phyloP scores from a whole-genome alignment of 2,113 vertebrate species.

The Galbula dea region DNA sequence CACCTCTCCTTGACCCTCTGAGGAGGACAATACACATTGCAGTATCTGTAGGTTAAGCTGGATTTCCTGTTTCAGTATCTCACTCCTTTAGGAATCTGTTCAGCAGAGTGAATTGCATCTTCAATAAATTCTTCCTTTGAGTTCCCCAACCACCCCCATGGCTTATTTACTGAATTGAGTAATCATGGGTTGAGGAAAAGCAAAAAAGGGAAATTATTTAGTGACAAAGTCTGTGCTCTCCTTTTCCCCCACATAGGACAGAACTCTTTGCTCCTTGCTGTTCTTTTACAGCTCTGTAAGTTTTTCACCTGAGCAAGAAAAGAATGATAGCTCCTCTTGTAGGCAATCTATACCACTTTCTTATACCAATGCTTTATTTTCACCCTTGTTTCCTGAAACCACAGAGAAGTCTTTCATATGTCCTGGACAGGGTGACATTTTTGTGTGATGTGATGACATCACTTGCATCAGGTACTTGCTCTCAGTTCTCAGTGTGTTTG shows the following conservation, averaged over 20 bases:
- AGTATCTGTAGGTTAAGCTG: not conserved
- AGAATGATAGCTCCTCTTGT: not conserved
- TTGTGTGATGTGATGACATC: not conserved
- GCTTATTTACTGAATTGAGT: not conserved
- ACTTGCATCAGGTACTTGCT: not conserved
- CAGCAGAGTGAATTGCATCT: not conserved
- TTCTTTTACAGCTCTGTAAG: not conserved
- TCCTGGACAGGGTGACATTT: not conserved
- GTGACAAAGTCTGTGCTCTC: not conserved
- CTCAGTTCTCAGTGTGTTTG: not conserved
- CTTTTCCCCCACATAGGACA: not conserved
- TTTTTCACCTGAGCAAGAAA: not conserved
- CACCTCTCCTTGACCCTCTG: slow-evolving; percentile 25
- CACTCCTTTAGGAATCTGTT: not conserved
- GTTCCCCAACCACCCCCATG: not conserved
- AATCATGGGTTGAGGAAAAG: not conserved
- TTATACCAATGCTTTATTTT: not conserved
- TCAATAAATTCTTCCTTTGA: not conserved
- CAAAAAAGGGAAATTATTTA: not conserved
- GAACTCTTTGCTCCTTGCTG: not conserved
- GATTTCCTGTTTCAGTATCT: not conserved
- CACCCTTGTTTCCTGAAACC: not conserved
- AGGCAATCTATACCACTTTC: not conserved
- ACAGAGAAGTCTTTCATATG: not conserved
- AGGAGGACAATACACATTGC: not conserved